Percentiles rank a stretch among this genome's conserved stretches.
Conservation (phyloP, 2,888 invertebrate genomes). For the Chrysomela aeneicollis region DNA sequence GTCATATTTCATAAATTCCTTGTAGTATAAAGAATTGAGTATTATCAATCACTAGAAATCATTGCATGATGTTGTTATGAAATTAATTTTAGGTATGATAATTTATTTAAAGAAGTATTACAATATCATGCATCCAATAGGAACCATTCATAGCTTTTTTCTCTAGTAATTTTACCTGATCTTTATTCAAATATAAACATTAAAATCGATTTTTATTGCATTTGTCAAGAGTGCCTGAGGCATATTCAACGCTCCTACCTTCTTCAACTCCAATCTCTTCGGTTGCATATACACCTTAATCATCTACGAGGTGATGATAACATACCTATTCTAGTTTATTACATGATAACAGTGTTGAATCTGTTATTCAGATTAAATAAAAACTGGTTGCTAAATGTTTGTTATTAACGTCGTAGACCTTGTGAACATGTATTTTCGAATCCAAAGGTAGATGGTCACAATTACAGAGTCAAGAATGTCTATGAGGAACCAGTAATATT, state of each 20-base stretch:
- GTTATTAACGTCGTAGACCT: conserved; percentile 19
- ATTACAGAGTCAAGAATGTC: neutral
- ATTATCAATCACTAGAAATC: too few species aligned
- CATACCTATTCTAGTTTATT: conserved; percentile 19
- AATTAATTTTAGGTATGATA: too few species aligned
- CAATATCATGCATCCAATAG: too few species aligned
- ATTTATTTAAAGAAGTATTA: too few species aligned
- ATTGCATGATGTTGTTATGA: too few species aligned
- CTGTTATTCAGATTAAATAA: conserved; percentile 6
- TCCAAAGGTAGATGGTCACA: conserved; percentile 14
- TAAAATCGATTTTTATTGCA: too few species aligned
- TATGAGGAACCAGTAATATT: neutral
- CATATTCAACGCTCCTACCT: neutral
- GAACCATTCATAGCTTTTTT: too few species aligned
- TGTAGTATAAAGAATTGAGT: too few species aligned
- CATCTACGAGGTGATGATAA: conserved; percentile 9
- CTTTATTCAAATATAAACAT: too few species aligned
- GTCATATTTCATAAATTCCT: too few species aligned
- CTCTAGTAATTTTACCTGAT: too few species aligned
- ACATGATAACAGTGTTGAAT: conserved; percentile 17
- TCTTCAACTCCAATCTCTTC: neutral
- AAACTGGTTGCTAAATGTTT: conserved; percentile 14
- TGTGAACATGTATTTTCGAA: conserved; percentile 15
- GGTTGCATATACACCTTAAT: neutral
- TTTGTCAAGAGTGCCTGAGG: too few species aligned